Evolutionary conservation across 2,888 invertebrate species (phyloP).

Genomic region (Himalopsyche tibetana): DNA sequence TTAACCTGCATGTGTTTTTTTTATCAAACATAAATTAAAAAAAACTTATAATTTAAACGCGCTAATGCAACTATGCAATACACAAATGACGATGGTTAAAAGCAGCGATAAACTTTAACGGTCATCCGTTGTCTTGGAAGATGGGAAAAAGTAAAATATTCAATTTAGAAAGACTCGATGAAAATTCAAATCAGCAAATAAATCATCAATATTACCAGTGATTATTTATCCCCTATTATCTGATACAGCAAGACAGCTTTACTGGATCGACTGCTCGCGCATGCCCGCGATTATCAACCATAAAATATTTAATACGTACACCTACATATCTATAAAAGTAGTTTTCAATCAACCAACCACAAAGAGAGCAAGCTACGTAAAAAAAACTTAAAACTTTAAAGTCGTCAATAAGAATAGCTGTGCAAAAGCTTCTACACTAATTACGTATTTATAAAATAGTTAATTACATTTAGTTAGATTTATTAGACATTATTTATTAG

Average conservation of each 20-base stretch:
- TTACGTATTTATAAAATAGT: too few species aligned
- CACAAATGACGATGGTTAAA: not conserved
- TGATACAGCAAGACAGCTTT: not conserved
- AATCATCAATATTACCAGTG: not conserved
- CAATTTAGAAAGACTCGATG: not conserved
- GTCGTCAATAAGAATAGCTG: too few species aligned
- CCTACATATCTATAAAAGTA: not conserved
- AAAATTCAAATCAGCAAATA: constrained; percentile 24
- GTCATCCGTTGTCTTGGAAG: not conserved
- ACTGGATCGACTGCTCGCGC: not conserved
- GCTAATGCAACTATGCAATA: not conserved
- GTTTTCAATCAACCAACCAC: not conserved
- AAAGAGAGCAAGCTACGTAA: not conserved
- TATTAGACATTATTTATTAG: too few species aligned
- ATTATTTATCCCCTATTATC: not conserved
- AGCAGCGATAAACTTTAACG: not conserved
- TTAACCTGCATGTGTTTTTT: too few species aligned
- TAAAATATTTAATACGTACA: constrained; percentile 10
- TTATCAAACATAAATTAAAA: too few species aligned
- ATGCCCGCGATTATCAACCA: not conserved
- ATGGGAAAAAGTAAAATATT: constrained; percentile 11
- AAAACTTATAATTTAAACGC: too few species aligned
- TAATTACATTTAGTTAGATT: too few species aligned
- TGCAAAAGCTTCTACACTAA: too few species aligned
- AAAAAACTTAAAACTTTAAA: too few species aligned